Conservation (phyloP, 2,888 invertebrate genomes). For the Noctua comes region DNA sequence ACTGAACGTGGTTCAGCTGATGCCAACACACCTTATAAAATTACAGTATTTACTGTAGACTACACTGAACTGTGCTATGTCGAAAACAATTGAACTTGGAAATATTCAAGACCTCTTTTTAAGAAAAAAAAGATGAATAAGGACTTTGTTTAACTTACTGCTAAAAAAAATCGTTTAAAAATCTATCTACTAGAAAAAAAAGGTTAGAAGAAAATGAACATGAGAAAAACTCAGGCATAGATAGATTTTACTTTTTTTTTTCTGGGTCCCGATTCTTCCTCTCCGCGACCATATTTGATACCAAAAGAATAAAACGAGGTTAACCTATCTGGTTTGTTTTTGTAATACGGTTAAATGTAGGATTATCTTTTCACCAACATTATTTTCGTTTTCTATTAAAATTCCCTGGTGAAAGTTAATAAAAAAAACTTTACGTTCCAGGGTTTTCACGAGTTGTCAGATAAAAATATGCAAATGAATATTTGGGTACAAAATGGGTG, state of each 20-base stretch:
- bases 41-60: conserved; percentile 3
- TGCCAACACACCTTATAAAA: conserved; percentile 16
- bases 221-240: neutral
- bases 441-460: conserved; percentile 42
- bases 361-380: neutral
- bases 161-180: neutral
- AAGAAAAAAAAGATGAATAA: too few species aligned
- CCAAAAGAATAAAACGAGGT: neutral
- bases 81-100: neutral
- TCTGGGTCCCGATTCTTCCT: neutral
- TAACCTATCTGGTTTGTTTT: conserved; percentile 3
- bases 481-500: conserved; percentile 38
- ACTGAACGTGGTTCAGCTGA: neutral
- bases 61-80: too few species aligned
- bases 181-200: neutral
- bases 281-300: neutral
- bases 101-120: too few species aligned
- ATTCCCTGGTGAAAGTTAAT: conserved; percentile 22
- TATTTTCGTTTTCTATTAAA: conserved; percentile 20
- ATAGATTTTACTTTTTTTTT: neutral
- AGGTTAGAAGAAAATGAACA: neutral
- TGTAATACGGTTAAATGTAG: neutral
- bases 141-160: neutral
- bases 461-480: conserved; percentile 60
- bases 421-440: conserved; percentile 31